Percentiles rank a stretch among this genome's conserved stretches.
phyloP scores from a whole-genome alignment of 1,140 invertebrate species.

The Battus philenor region DNA sequence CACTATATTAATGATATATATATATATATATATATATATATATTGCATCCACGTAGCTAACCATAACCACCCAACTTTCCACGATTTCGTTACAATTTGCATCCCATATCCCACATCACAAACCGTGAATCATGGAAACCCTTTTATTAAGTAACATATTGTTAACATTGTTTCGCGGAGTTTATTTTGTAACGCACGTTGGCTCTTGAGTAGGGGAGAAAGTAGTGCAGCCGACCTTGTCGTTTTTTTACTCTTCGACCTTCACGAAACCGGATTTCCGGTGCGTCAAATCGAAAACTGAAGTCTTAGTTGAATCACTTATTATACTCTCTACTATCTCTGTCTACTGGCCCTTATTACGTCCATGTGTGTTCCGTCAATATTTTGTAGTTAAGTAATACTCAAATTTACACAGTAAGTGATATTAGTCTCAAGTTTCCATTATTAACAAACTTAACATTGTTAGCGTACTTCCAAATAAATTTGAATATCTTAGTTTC shows the following conservation, averaged over 20 bases:
- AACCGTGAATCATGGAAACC: constrained; percentile 11
- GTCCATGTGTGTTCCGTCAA: no score
- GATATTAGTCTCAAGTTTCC: no score
- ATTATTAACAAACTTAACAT: no score
- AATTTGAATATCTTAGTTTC: no score
- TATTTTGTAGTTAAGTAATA: no score
- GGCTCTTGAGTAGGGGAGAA: constrained; percentile 47
- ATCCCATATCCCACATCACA: neutral
- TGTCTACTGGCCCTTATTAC: no score
- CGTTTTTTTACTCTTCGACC: constrained; percentile 47
- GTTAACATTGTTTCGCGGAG: constrained; percentile 46
- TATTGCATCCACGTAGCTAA: neutral
- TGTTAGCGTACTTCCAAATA: no score
- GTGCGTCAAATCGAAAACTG: no score
- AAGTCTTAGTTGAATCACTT: no score
- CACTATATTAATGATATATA: neutral
- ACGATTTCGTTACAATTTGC: neutral
- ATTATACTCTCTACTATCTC: no score
- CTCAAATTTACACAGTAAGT: no score
- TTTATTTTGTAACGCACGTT: constrained; percentile 41
- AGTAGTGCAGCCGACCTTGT: constrained; percentile 60
- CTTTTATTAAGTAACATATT: neutral
- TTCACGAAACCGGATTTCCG: constrained; percentile 46
- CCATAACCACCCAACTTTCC: neutral
- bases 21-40: neutral